Base-by-base conservation (phyloP, 2,797 vertebrate genomes). In the Leptoclinus maculatus region DNA sequence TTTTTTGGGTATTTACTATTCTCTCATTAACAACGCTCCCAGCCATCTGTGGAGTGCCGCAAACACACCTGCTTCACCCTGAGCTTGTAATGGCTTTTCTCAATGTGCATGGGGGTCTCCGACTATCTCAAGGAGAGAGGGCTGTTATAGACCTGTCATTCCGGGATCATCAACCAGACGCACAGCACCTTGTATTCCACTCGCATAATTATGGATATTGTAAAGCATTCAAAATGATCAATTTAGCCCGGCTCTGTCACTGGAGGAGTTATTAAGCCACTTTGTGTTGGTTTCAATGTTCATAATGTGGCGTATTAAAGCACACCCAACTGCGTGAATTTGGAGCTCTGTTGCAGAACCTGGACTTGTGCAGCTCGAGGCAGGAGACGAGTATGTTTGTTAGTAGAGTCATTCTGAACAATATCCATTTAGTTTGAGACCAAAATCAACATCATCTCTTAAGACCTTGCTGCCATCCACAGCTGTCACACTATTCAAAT, bases 11-110 rank as follows among this genome's bases (percentile, higher is more conserved):
- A 88, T 94, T 93, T 91, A 92, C 91, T 84, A 82, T 89, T 91
- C 90, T 89, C 87, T 92, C 92, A 93, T 94, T 94, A 95, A 92
- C 87, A 88, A 89, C 84, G 74, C 88, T 92, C 74, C 87, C 89
- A 91, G 90, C 94, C 94, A 95, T 96, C 94, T 96, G 94, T 94
- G 92, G 93, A 93, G 89, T 87, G 92, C 91, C 68, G 77, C 86
- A 90, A 91, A 94, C 94, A 94, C 94, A 95, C 95, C 95, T 95
- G 95, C 94, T 92, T 91, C 90, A 88, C 90, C 89, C 93, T 89
- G 88, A 82, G 92, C 89, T 80, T 86, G 88, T 94, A 95, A 95
- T 92, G 93, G 91, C 91, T 94, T 95, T 95, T 94, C 94, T 93
- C 91, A 85, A 94, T 94, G 93, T 95, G 93, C 90, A 86, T 83